A percentile compares a stretch with the other conserved stretches of the same genome.
These are phyloP conservation scores for Microcebus jonahi DNA, from an alignment of 2,113 vertebrate species.

Conservation along the genomic window DNA sequence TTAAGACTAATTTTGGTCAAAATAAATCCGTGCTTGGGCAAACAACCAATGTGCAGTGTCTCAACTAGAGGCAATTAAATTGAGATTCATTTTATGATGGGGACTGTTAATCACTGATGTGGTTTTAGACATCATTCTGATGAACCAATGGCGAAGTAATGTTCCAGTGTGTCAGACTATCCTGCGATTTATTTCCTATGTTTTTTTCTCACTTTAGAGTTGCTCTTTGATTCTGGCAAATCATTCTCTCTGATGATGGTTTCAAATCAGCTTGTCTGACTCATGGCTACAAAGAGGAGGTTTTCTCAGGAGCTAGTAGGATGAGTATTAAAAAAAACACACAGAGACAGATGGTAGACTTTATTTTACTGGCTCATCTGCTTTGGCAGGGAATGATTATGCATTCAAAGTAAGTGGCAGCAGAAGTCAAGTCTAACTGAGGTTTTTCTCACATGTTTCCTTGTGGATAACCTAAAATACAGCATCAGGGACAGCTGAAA, in stretches of 20 bases:
- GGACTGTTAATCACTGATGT: not conserved
- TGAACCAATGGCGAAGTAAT: not conserved
- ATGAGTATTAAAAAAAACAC: not conserved
- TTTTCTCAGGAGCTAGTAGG: constrained; percentile 43
- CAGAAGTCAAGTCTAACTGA: not conserved
- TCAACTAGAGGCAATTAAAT: constrained; percentile 41
- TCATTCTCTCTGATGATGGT: constrained; percentile 45
- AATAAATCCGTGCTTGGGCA: constrained; percentile 71
- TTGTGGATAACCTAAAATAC: constrained; percentile 9
- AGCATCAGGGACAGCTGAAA: not conserved
- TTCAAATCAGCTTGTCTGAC: constrained; percentile 61
- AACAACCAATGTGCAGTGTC: constrained; percentile 12
- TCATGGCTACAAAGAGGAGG: constrained; percentile 32
- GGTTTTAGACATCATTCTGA: not conserved
- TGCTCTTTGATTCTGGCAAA: constrained; percentile 50
- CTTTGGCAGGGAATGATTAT: constrained; percentile 52
- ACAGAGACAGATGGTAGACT: constrained; percentile 74
- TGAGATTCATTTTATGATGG: not conserved
- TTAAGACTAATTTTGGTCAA: constrained; percentile 74
- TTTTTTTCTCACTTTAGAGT: constrained; percentile 5
- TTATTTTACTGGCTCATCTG: constrained; percentile 66
- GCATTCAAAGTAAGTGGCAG: constrained; percentile 9
- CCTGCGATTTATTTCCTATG: constrained; percentile 37
- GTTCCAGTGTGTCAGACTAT: not conserved
- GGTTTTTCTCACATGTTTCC: not conserved